A percentile compares a stretch with the other conserved stretches of the same genome.
Conservation (phyloP, 2,888 invertebrate species). For the Melinaea marsaeus region DNA sequence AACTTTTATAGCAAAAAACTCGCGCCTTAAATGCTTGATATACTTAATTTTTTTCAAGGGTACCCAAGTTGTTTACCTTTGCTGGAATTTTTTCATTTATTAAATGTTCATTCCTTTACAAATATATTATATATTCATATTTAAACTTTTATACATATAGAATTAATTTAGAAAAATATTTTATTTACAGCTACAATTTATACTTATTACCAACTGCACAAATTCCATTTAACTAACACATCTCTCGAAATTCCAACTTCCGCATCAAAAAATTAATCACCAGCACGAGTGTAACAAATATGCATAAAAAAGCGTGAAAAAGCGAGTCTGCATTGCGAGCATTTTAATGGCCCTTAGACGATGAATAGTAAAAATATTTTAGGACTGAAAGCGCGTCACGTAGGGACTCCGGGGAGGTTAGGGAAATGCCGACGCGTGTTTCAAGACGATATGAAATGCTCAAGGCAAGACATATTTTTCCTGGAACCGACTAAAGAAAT, state of each 20-base stretch:
- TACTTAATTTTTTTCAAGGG: conserved; percentile 43
- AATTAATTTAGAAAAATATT: not conserved
- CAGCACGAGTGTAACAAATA: conserved; percentile 22
- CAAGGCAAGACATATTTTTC: conserved; percentile 25
- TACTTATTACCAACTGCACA: not conserved
- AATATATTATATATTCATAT: not conserved
- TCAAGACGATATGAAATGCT: conserved; percentile 66
- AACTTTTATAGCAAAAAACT: conserved; percentile 13
- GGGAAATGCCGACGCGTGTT: conserved; percentile 65
- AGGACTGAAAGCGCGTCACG: conserved; percentile 64
- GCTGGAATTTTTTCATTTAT: too few species aligned
- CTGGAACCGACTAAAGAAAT: not conserved
- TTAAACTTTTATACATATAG: not conserved
- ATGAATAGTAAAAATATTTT: conserved; percentile 73
- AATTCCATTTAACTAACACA: not conserved
- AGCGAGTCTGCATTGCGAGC: conserved; percentile 47
- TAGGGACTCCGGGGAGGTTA: conserved; percentile 55
- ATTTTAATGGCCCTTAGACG: conserved; percentile 63
- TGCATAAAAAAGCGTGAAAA: conserved; percentile 23
- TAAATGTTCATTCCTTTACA: too few species aligned
- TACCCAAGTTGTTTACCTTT: too few species aligned
- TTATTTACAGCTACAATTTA: not conserved
- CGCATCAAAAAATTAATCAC: conserved; percentile 16
- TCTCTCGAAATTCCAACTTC: not conserved
- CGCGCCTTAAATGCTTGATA: not conserved